Evolutionary conservation across 2,888 invertebrate genomes (phyloP).

Genomic region (Pandemis heparana): DNA sequence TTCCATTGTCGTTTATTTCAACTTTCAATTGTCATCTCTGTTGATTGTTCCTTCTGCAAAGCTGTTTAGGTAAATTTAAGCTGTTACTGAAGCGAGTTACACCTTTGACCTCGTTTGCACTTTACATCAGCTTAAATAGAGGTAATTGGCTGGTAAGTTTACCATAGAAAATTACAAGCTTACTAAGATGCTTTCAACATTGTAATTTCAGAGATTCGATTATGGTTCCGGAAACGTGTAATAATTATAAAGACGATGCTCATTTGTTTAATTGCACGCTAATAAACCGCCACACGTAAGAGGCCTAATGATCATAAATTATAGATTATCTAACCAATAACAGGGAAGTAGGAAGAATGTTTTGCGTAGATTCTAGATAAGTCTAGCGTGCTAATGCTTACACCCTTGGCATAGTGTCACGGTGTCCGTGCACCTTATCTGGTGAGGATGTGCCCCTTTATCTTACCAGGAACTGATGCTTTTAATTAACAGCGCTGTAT

Average conservation of each 20-base stretch:
- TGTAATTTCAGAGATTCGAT: background rate
- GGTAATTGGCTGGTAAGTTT: too few relatives aligned
- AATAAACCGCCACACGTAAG: slow-evolving; percentile 3
- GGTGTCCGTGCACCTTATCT: slow-evolving; percentile 48
- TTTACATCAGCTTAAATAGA: too few relatives aligned
- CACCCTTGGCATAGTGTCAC: slow-evolving; percentile 48
- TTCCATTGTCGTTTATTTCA: too few relatives aligned
- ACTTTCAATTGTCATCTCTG: too few relatives aligned
- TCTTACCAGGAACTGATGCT: slow-evolving; percentile 45
- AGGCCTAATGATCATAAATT: slow-evolving; percentile 21
- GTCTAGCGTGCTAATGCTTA: slow-evolving; percentile 42
- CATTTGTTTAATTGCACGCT: slow-evolving; percentile 8
- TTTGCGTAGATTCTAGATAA: slow-evolving; percentile 31
- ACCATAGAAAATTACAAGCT: too few relatives aligned
- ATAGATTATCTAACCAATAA: slow-evolving; percentile 37
- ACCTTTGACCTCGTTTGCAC: too few relatives aligned
- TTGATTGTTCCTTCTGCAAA: too few relatives aligned
- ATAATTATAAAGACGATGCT: background rate
- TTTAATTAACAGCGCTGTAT: slow-evolving; percentile 45
- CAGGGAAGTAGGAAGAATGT: slow-evolving; percentile 37
- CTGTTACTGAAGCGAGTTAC: too few relatives aligned
- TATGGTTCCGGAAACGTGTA: background rate
- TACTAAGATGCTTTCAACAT: too few relatives aligned
- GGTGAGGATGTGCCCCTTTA: slow-evolving; percentile 44
- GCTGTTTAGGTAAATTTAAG: too few relatives aligned